Evolutionary conservation across 2,113 vertebrate genomes (phyloP), one percentile per base, ranked within the genome.

Genomic region (Apodemus speciosus): DNA sequence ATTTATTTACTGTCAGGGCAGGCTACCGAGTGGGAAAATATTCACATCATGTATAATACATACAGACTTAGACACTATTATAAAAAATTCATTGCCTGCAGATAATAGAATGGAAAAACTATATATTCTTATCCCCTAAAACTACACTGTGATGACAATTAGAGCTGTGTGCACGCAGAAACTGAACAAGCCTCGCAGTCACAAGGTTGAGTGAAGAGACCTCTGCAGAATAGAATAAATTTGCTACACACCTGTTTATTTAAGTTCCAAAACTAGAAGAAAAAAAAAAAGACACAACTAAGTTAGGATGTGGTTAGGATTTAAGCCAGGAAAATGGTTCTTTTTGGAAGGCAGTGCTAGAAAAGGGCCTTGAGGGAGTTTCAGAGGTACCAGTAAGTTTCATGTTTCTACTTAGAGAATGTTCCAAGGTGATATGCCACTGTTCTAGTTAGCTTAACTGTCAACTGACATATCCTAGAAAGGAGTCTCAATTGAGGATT

Each of bases 331-430:
- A 40, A 7, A 43, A 58, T 68, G 8, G 10, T 92, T 27, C 18
- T 20, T 3, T 71, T 43, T 62, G n/a, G 73, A 40, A 84, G 16
- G 20, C 5, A 40, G 25, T 85, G 13, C 46, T 56, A 4, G 30
- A 27, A 80, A 3, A 46, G 6, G 1, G 5, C 1, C n/a, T 79
- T 10, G 32, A 8, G 1, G 4, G 46, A 14, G 40, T 0, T 76
- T 64, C 27, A 72, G 46, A 69, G 20, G 23, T 77, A 0, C 43
- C 40, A 21, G 38, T 3, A 35, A 71, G 73, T 85, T 53, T 35
- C 9, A 4, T 43, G 32, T 80, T 76, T 66, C n/a, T 14, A 53
- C 15, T 27, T 51, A 9, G 9, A 0, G 14, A 0, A 15, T 16
- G 2, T 87, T 35, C 73, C 43, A 85, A 18, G n/a, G 32, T 9